Percentiles rank a stretch among this genome's conserved stretches.
These are phyloP conservation scores for Fistularia tabacaria DNA, from an alignment of 2,797 vertebrate species.

Conservation along the genomic window DNA sequence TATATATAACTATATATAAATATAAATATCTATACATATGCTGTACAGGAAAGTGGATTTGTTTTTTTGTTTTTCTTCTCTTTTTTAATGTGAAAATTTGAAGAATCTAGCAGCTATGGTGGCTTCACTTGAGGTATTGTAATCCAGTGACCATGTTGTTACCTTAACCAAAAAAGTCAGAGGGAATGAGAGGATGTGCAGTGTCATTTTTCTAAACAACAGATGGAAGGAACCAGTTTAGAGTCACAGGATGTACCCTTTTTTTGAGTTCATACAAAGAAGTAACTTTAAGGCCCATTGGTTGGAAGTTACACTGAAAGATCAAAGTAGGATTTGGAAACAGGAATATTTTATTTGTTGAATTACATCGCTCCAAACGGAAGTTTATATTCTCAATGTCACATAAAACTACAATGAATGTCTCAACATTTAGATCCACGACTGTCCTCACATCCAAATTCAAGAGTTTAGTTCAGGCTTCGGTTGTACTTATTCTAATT, in stretches of 20 bases:
- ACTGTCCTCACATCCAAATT: slow-evolving; percentile 5
- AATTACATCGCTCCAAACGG: slow-evolving; percentile 14
- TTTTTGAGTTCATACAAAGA: slow-evolving; percentile 41
- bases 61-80: slow-evolving; percentile 43
- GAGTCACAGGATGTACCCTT: slow-evolving; percentile 29
- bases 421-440: slow-evolving; percentile 45
- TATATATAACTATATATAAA: slow-evolving; percentile 75
- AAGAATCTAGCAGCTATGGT: slow-evolving; percentile 75
- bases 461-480: slow-evolving; percentile 31
- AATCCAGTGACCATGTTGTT: slow-evolving; percentile 73
- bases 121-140: slow-evolving; percentile 73
- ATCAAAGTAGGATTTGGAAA: slow-evolving; percentile 11
- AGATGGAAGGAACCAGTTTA: slow-evolving; percentile 33
- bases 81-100: slow-evolving; percentile 69
- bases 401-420: slow-evolving; percentile 47
- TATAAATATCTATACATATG: slow-evolving; percentile 75
- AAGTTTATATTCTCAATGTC: slow-evolving; percentile 24
- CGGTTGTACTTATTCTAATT: slow-evolving; percentile 32
- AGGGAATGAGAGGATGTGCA: slow-evolving; percentile 51
- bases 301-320: slow-evolving; percentile 27
- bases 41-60: slow-evolving; percentile 71
- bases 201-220: slow-evolving; percentile 45
- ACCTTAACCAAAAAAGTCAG: slow-evolving; percentile 74
- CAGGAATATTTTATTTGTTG: slow-evolving; percentile 36
- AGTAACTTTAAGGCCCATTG: slow-evolving; percentile 49